A percentile compares a stretch with the other conserved stretches of the same genome.
Conservation (phyloP, 2,888 invertebrate species). For the Chymomyza amoena region DNA sequence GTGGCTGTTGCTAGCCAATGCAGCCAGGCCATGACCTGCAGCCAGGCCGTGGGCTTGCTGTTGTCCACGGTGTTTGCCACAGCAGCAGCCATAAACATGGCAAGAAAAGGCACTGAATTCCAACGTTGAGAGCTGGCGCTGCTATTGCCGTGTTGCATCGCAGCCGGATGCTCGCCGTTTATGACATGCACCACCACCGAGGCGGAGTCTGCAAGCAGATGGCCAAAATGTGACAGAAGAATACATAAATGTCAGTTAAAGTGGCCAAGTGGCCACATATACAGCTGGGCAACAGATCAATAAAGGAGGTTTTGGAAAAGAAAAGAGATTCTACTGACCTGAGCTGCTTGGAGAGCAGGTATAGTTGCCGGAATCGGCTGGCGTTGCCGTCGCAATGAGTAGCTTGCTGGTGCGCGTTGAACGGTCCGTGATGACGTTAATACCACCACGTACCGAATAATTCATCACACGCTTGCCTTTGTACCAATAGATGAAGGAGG, state of each 20-base stretch:
- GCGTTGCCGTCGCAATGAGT: conserved; percentile 90
- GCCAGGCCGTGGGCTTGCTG: conserved; percentile 14
- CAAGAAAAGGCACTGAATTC: conserved; percentile 61
- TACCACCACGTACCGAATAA: conserved; percentile 92
- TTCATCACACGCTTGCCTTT: conserved; percentile 91
- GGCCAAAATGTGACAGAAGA: conserved; percentile 6
- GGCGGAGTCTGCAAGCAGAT: conserved; percentile 83
- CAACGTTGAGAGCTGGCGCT: conserved; percentile 73
- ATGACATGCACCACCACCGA: conserved; percentile 91
- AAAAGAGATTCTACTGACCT: conserved; percentile 75
- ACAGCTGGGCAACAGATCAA: conserved; percentile 36
- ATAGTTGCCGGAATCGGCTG: conserved; percentile 92
- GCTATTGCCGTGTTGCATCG: conserved; percentile 81
- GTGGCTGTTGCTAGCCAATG: conserved; percentile 1
- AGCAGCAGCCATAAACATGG: conserved; percentile 48
- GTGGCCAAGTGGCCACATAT: conserved; percentile 48
- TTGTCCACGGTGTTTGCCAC: conserved; percentile 26
- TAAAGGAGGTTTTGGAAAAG: neutral
- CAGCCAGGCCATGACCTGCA: conserved; percentile 42
- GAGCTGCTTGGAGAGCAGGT: conserved; percentile 92
- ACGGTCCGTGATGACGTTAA: conserved; percentile 93
- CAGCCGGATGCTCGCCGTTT: conserved; percentile 86
- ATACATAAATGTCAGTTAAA: conserved; percentile 50
- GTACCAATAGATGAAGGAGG: conserved; percentile 91
- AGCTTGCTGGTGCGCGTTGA: conserved; percentile 91